phyloP scores from a whole-genome alignment of 2,888 invertebrate species.

The Acholoe squamosa region DNA sequence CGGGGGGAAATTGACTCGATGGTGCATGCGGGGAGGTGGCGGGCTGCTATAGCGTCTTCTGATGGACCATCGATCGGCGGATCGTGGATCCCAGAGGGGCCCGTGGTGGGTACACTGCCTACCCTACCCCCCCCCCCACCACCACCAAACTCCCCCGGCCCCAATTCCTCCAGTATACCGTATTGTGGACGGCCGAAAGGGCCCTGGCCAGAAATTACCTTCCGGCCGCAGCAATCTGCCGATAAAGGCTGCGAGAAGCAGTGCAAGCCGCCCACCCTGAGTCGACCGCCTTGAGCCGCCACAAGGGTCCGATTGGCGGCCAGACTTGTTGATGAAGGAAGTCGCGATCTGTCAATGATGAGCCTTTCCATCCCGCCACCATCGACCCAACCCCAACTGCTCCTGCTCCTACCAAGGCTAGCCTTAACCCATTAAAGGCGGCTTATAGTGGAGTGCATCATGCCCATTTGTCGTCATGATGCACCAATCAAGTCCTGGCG shows the following conservation, averaged over 20 bases:
- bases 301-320: constrained; percentile 41
- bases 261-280: background rate
- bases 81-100: constrained; percentile 33
- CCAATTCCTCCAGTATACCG: too few species aligned
- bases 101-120: background rate
- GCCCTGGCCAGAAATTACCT: constrained; percentile 52
- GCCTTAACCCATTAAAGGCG: too few species aligned
- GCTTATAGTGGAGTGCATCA: too few species aligned
- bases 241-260: background rate
- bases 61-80: constrained; percentile 41
- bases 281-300: background rate
- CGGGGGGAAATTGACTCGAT: constrained; percentile 49
- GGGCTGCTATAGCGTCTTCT: background rate
- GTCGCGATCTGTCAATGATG: constrained; percentile 55
- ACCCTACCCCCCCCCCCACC: background rate
- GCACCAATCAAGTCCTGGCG: too few species aligned
- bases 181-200: background rate
- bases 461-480: too few species aligned
- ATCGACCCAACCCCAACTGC: constrained; percentile 38
- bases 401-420: background rate
- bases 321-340: constrained; percentile 46
- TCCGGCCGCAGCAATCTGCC: constrained; percentile 22
- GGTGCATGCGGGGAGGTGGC: constrained; percentile 44
- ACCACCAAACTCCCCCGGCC: too few species aligned
- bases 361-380: constrained; percentile 46